Evolutionary conservation across 2,797 vertebrate genomes (phyloP), one percentile per base, ranked within the genome.

Genomic region (Euphonia xanthogaster): DNA sequence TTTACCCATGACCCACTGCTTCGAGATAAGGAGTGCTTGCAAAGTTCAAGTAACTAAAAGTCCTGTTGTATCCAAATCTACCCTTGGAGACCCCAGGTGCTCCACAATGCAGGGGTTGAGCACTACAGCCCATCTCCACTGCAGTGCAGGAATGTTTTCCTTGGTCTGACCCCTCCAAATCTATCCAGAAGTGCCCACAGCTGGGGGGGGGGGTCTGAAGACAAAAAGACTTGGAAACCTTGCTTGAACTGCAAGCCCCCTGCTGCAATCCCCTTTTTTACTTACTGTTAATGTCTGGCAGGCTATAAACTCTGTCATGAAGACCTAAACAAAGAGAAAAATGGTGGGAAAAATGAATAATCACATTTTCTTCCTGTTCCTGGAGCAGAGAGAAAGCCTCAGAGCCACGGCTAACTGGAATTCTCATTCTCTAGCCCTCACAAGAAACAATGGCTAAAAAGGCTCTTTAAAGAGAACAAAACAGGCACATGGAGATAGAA

Each of bases 281-380:
- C 97, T 97, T 95, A 97, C 98, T 93, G 62, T 78, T 96, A 42
- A 96, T 68, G 19, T 97, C 82, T 63, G 97, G 97, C 15, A 95
- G 91, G 78, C 97, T 96, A 48, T 86, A 92, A 58, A 94, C 95
- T 80, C 94, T 89, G 89, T 93, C 87, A 42, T 94, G 95, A 61
- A 94, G 90, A 78, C 93, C 97, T 97, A 75, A 37, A 81, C 14
- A 12, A 47, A 63, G 55, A 94, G 55, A 62, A 39, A 63, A 80
- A 88, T 3, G 4, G 13, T 27, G 37, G 14, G 3, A 27, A 35
- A 83, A 81, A 42, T 16, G 61, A 80, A 58, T 7, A 47, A 86
- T 33, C 40, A 27, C 23, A 16, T 84, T 88, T 92, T 83, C 22
- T 75, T 27, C 44, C 21, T 4, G 31, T 73, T 47, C 27, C 33